phyloP scores from a whole-genome alignment of 2,113 vertebrate genomes.

The Oncorhynchus masou region DNA sequence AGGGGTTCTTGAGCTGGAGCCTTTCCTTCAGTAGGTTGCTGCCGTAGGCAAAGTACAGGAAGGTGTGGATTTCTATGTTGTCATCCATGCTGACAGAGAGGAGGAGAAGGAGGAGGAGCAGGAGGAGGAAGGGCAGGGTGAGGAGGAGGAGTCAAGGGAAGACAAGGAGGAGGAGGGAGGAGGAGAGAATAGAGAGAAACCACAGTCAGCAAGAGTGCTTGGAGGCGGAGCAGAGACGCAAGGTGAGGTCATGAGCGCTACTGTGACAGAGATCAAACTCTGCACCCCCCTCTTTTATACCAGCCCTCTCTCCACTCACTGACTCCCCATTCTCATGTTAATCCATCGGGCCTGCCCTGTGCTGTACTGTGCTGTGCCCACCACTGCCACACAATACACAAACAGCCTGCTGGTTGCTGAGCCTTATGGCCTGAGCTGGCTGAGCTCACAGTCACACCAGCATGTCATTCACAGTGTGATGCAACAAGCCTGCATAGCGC shows the following conservation, averaged over 20 bases:
- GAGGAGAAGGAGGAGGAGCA: conserved; percentile 4
- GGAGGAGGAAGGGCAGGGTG: not conserved
- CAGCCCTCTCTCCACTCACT: conserved; percentile 10
- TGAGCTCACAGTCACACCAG: conserved; percentile 5
- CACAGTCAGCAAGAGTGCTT: not conserved
- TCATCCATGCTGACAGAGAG: not conserved
- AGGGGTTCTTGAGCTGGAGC: conserved; percentile 70
- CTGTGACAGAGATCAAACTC: conserved; percentile 33
- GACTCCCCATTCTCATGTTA: conserved; percentile 62
- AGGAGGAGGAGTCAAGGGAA: conserved; percentile 7
- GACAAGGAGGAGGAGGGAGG: conserved; percentile 12
- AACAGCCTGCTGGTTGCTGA: conserved; percentile 14
- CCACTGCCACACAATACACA: conserved; percentile 47
- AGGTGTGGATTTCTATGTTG: conserved; percentile 55
- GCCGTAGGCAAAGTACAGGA: conserved; percentile 74
- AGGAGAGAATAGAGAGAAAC: conserved; percentile 3
- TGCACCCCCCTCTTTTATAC: conserved; percentile 38
- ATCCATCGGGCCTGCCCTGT: conserved; percentile 36
- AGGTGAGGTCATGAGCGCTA: conserved; percentile 17
- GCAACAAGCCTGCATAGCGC: too few relatives aligned
- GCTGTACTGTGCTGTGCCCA: not conserved
- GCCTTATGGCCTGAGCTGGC: too few relatives aligned
- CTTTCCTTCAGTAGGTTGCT: conserved; percentile 75
- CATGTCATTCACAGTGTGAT: not conserved
- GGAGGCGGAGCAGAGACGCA: not conserved